A percentile compares a stretch with the other conserved stretches of the same genome.
Evolutionary conservation across 2,797 vertebrate genomes (phyloP).

Genomic region (Mallotus villosus): DNA sequence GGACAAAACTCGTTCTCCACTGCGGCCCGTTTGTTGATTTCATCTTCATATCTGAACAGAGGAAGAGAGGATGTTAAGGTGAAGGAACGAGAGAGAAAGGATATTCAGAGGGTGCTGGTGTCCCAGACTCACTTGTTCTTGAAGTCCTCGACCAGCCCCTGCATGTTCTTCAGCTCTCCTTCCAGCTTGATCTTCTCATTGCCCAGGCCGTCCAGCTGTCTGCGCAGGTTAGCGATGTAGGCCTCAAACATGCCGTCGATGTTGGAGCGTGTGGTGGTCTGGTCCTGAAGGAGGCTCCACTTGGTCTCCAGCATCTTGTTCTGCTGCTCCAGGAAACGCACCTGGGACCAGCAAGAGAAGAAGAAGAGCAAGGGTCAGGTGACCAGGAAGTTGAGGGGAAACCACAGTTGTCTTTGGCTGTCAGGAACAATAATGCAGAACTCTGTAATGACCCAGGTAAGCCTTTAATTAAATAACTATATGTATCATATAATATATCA

Average conservation of each 20-base stretch:
- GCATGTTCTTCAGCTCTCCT: conserved; percentile 77
- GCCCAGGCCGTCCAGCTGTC: conserved; percentile 75
- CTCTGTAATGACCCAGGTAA: neutral
- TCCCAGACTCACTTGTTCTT: conserved; percentile 71
- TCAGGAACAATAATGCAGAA: neutral
- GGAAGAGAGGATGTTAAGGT: too few relatives aligned
- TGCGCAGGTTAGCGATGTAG: conserved; percentile 75
- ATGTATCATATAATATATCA: neutral
- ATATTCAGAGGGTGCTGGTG: too few relatives aligned
- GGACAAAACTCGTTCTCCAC: conserved; percentile 95
- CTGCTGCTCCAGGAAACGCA: conserved; percentile 80
- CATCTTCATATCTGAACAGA: conserved; percentile 87
- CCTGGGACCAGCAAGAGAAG: conserved; percentile 44
- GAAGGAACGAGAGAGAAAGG: too few relatives aligned
- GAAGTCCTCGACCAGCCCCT: conserved; percentile 76
- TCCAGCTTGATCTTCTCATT: conserved; percentile 77
- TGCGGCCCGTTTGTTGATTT: conserved; percentile 89
- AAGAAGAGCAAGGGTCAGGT: conserved; percentile 3
- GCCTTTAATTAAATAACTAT: neutral
- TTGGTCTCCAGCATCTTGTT: conserved; percentile 83
- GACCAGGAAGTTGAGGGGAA: neutral
- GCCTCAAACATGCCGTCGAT: conserved; percentile 73
- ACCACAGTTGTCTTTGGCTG: neutral
- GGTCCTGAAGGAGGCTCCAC: conserved; percentile 78
- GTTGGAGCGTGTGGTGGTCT: conserved; percentile 75